Base-by-base conservation (phyloP, 2,888 invertebrate genomes). In the Nowickia ferox region DNA sequence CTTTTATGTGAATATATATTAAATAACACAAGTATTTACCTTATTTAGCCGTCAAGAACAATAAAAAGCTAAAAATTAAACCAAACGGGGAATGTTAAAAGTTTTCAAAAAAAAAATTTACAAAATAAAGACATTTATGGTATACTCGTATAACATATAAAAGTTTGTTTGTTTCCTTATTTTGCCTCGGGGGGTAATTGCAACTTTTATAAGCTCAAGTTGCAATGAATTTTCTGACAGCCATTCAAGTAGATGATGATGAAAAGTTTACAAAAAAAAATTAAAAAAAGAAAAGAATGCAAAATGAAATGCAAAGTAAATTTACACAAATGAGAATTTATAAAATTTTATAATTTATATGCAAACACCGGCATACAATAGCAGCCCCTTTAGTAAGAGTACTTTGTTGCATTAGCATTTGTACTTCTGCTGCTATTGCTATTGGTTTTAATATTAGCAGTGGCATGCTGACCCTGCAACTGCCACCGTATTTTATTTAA, bases 121-220 rank as follows among this genome's bases (percentile, higher is more conserved):
- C 66, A 51, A 57, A 63, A 68, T 61, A 65, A 83, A 83, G 15
- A 77, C 42, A 57, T 48, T 83, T 42, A 71, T 11, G 48, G 63
- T 66, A 30, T 22, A 22, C 1, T 46, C n/a, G n/a, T 42, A 61
- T 42, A 17, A 61, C 42, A 42, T 42, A 61, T 46, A 46, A 59
- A 40, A 72, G 61, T 19, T 53, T 13, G 46, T 38, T 19, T 72
- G 80, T 75, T 84, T 76, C 17, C 76, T 80, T 84, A 84, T 71
- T 66, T 76, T 40, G 61, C 84, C 76, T 66, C 51, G 40, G 84
- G 84, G 84, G 84, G 66, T 80, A 80, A 84, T 84, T 84, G 80
- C 75, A 80, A 80, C 76, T 84, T 84, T 76, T 61, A 53, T 61
- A 69, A 74, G 77, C 84, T 84, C 66, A 80, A 72, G 69, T 80